These are phyloP conservation scores for Tachina fera DNA, from an alignment of 2,888 invertebrate species.

Conservation along the genomic window DNA sequence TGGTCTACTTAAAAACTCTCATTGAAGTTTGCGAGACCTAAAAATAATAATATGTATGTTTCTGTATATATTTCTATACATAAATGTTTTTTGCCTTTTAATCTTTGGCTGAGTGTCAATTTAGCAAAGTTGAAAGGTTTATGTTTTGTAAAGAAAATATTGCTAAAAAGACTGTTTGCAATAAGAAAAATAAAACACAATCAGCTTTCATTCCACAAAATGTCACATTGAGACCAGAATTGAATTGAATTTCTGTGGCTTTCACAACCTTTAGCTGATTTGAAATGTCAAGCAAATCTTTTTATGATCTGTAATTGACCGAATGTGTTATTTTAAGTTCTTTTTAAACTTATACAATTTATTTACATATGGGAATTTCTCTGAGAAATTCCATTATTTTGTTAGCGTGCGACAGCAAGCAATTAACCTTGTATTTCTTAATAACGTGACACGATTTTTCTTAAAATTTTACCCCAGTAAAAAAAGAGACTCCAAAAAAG, in stretches of 20 bases:
- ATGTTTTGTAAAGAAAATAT: conserved; percentile 41
- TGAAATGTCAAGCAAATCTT: not conserved
- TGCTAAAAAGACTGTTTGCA: conserved; percentile 43
- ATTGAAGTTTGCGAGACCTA: not conserved
- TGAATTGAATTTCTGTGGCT: not conserved
- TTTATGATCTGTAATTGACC: too few relatives aligned
- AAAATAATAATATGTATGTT: not conserved
- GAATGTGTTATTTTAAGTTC: too few relatives aligned
- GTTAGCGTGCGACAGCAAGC: too few relatives aligned
- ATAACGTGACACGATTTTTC: too few relatives aligned
- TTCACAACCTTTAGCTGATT: not conserved
- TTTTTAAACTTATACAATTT: not conserved
- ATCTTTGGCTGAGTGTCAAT: conserved; percentile 57
- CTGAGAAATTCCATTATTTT: too few relatives aligned
- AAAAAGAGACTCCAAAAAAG: too few relatives aligned
- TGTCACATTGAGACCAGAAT: conserved; percentile 21
- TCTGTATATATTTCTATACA: not conserved
- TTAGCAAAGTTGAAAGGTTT: conserved; percentile 57
- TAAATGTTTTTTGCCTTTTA: conserved; percentile 35
- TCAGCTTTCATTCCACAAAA: conserved; percentile 1
- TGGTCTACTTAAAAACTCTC: not conserved
- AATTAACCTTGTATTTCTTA: too few relatives aligned
- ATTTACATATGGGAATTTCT: too few relatives aligned
- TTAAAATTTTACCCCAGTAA: too few relatives aligned
- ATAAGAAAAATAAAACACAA: not conserved